Conservation (phyloP, 2,113 vertebrate genomes). For the Xenus cinereus region DNA sequence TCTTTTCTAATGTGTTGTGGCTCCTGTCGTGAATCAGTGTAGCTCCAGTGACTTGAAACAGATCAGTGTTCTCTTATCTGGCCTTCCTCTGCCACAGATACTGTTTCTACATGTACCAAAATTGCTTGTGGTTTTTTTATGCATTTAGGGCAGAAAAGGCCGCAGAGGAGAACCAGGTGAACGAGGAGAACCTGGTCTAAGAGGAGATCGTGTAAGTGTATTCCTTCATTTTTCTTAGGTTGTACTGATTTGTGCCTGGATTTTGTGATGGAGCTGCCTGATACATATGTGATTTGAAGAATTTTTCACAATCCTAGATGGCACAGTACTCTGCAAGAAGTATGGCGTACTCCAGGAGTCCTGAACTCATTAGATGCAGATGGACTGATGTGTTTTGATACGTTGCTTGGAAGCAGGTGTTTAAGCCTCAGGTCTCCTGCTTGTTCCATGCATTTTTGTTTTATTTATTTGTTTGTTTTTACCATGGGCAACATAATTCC, state of each 20-base stretch:
- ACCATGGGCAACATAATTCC: not conserved
- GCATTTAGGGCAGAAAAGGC: constrained; percentile 80
- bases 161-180: constrained; percentile 72
- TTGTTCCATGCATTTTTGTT: not conserved
- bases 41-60: not conserved
- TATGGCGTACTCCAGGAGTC: not conserved
- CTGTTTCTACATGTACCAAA: not conserved
- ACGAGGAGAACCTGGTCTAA: constrained; percentile 77
- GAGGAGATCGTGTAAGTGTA: constrained; percentile 83
- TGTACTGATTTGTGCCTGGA: not conserved
- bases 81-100: not conserved
- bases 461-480: not conserved
- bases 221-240: not conserved
- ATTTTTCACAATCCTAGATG: not conserved
- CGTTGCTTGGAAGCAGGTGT: not conserved
- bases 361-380: not conserved
- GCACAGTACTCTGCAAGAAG: not conserved
- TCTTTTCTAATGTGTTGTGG: not conserved
- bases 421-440: not conserved
- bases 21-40: not conserved
- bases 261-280: not conserved
- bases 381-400: not conserved
- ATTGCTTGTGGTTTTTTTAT: not conserved
- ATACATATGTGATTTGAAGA: not conserved
- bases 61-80: not conserved